Evolutionary conservation across 2,113 vertebrate species (phyloP).

Genomic region (Orthonyx spaldingii): DNA sequence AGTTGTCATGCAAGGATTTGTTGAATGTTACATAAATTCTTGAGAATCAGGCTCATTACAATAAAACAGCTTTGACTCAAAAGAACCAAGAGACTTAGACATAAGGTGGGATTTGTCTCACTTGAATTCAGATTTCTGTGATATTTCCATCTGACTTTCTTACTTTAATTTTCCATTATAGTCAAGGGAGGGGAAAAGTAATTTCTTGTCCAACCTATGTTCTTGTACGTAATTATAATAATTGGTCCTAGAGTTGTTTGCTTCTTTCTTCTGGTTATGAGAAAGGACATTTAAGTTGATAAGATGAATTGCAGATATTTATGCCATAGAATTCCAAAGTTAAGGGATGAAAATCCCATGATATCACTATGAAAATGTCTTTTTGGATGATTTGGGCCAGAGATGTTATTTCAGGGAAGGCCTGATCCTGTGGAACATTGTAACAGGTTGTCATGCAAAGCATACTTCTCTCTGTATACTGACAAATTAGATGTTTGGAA

Average conservation of each 20-base stretch:
- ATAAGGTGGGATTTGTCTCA: neutral
- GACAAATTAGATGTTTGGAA: neutral
- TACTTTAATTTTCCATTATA: neutral
- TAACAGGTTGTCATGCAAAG: neutral
- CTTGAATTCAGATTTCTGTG: neutral
- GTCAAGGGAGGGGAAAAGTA: neutral
- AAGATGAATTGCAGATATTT: neutral
- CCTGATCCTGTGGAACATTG: neutral
- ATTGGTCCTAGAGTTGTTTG: neutral
- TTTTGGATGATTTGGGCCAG: neutral
- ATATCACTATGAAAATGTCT: neutral
- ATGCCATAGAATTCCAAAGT: neutral
- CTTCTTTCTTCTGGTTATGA: neutral
- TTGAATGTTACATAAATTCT: neutral
- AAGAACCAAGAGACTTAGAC: neutral
- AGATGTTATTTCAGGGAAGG: neutral
- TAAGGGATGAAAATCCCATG: neutral
- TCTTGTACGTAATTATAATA: neutral
- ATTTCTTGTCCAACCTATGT: neutral
- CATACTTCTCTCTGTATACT: neutral
- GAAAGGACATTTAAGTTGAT: neutral
- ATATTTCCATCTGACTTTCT: neutral
- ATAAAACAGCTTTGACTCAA: neutral
- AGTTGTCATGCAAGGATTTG: neutral
- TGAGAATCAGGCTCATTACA: rapidly evolving